Conservation (phyloP, 2,888 invertebrate species). For the Epinotia nisella region DNA sequence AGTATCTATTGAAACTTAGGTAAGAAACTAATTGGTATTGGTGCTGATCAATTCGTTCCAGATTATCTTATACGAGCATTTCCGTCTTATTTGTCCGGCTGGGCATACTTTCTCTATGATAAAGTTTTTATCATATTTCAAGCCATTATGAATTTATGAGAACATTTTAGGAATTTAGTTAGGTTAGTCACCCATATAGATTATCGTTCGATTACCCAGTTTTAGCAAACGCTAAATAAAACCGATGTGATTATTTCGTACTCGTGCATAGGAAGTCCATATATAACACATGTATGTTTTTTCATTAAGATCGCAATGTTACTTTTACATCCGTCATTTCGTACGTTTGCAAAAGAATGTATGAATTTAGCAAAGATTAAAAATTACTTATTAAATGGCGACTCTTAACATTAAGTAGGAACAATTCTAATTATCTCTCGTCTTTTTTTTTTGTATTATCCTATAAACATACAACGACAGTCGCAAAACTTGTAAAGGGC, state of each 20-base stretch:
- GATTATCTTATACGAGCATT: neutral
- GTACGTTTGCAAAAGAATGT: too few relatives aligned
- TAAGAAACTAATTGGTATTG: conserved; percentile 6
- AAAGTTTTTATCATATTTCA: neutral
- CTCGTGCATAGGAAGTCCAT: too few relatives aligned
- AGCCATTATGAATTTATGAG: too few relatives aligned
- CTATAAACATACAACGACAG: neutral
- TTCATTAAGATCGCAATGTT: too few relatives aligned
- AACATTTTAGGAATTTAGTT: too few relatives aligned
- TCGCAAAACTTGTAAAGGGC: conserved; percentile 7
- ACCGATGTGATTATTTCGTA: too few relatives aligned
- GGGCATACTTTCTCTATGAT: conserved; percentile 3
- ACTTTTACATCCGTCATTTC: too few relatives aligned
- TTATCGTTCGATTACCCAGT: too few relatives aligned
- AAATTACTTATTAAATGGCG: neutral
- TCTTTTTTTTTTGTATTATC: neutral
- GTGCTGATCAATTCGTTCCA: conserved; percentile 4
- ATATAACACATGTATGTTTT: too few relatives aligned
- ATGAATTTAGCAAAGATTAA: neutral
- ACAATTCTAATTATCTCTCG: neutral
- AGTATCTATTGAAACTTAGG: conserved; percentile 6
- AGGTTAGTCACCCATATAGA: too few relatives aligned
- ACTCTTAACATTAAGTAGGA: neutral
- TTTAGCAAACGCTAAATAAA: too few relatives aligned
- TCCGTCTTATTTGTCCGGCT: neutral